Conservation (phyloP, 2,113 vertebrate species). For the Pimephales promelas region DNA sequence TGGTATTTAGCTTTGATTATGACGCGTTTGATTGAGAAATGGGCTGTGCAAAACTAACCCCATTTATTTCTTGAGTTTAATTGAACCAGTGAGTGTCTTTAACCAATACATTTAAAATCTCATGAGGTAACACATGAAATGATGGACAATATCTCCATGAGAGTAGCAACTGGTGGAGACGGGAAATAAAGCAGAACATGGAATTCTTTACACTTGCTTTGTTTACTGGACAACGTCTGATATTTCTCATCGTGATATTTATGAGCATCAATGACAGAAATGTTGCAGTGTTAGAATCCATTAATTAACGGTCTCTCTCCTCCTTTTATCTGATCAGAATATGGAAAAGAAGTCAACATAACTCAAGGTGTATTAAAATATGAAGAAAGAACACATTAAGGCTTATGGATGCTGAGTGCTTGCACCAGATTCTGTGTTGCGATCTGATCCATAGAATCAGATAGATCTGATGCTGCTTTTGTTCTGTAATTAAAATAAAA, state of each 20-base stretch:
- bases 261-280: neutral
- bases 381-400: neutral
- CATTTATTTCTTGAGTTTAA: constrained; percentile 35
- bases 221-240: constrained; percentile 13
- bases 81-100: constrained; percentile 25
- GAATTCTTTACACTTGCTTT: neutral
- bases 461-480: neutral
- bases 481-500: neutral
- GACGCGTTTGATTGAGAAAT: constrained; percentile 26
- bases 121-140: constrained; percentile 16
- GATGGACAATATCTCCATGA: constrained; percentile 9
- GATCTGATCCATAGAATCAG: neutral
- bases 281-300: neutral
- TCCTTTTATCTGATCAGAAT: neutral
- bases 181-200: constrained; percentile 21
- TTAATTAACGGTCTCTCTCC: neutral
- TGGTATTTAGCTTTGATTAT: constrained; percentile 28
- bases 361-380: neutral
- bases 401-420: neutral
- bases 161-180: neutral
- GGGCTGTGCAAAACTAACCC: constrained; percentile 15
- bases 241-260: constrained; percentile 11
- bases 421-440: neutral
- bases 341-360: neutral
- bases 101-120: constrained; percentile 14